A percentile compares a stretch with the other conserved stretches of the same genome.
Evolutionary conservation across 2,113 vertebrate genomes (phyloP).

Genomic region (Daubentonia madagascariensis): DNA sequence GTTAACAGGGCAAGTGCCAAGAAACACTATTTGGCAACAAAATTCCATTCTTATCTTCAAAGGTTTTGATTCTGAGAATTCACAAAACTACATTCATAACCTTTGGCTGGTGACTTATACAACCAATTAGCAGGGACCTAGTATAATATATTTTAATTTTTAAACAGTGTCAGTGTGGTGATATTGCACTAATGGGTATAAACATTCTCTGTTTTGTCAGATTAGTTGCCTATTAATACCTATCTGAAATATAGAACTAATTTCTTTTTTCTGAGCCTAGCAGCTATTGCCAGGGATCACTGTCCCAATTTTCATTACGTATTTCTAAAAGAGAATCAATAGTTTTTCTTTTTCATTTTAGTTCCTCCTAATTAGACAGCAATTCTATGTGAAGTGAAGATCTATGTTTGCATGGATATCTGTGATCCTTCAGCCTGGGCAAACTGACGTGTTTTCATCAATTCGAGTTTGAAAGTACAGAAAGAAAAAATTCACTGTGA

Average conservation of each 20-base stretch:
- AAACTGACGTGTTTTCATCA: neutral
- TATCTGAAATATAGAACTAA: neutral
- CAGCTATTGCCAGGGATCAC: neutral
- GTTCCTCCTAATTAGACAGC: neutral
- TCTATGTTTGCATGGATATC: neutral
- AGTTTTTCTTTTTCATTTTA: neutral
- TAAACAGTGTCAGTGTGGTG: neutral
- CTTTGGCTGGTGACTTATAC: neutral
- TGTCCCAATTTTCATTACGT: neutral
- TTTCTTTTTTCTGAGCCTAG: neutral
- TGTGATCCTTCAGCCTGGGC: neutral
- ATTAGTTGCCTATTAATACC: neutral
- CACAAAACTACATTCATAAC: neutral
- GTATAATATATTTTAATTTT: neutral
- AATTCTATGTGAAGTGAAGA: no score
- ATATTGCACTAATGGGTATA: neutral
- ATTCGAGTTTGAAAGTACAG: neutral
- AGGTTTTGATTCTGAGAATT: conserved; percentile 7
- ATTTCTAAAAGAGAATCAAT: neutral
- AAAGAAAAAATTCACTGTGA: neutral
- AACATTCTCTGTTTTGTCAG: neutral
- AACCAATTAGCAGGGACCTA: neutral
- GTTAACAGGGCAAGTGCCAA: neutral
- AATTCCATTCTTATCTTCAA: conserved; percentile 52
- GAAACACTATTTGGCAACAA: neutral